phyloP scores from a whole-genome alignment of 2,797 vertebrate genomes.

The Prionace glauca region DNA sequence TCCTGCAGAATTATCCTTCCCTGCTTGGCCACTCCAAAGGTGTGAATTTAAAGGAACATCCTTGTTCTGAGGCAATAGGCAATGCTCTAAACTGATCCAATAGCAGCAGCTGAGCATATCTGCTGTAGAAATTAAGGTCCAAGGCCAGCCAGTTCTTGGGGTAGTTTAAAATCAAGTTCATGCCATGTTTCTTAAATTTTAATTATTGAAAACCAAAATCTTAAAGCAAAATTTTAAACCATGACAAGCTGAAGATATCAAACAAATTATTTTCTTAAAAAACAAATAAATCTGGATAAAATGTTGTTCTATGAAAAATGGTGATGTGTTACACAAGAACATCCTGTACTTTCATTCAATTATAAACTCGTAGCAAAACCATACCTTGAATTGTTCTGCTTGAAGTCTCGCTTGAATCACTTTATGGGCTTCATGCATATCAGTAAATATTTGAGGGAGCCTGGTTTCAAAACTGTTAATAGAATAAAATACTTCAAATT shows the following conservation, averaged over 20 bases:
- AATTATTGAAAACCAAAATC: not conserved
- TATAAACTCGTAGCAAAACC: constrained; percentile 11
- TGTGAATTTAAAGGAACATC: not conserved
- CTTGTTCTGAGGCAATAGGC: not conserved
- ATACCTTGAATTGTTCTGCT: constrained; percentile 72
- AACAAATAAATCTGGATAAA: not conserved
- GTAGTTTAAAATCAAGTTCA: not conserved
- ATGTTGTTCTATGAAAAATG: not conserved
- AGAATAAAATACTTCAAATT: constrained; percentile 36
- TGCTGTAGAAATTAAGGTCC: not conserved
- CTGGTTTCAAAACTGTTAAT: constrained; percentile 65
- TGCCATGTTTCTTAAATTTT: not conserved
- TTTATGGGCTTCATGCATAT: constrained; percentile 61
- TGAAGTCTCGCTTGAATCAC: constrained; percentile 70
- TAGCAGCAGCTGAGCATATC: not conserved
- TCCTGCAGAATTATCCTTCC: not conserved
- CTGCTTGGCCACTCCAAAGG: not conserved
- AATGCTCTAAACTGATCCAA: not conserved
- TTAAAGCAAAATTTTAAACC: too few species aligned
- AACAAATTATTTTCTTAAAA: not conserved
- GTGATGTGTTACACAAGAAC: not conserved
- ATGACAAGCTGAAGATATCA: not conserved
- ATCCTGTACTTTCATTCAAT: not conserved
- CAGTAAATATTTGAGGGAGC: constrained; percentile 65
- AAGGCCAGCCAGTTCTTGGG: not conserved